Evolutionary conservation across 1,140 invertebrate species (phyloP), one percentile per base, ranked within the genome.

Genomic region (Sweltsa coloradensis): DNA sequence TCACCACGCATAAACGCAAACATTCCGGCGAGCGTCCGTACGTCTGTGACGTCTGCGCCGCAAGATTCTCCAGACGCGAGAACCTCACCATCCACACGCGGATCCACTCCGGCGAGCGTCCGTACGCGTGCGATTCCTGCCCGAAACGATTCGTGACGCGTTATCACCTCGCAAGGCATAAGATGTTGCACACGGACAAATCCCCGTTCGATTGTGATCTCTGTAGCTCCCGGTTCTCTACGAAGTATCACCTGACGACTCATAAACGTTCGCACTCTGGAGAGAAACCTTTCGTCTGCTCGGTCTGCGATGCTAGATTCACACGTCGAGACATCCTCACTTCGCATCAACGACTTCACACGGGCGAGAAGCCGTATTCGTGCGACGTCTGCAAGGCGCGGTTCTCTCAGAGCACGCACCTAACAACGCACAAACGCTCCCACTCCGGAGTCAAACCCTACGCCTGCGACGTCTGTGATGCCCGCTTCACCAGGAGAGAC

Each of bases 381-480:
- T n/a, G n/a, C n/a, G n/a, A n/a, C n/a, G n/a, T n/a, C n/a, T n/a
- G n/a, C n/a, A n/a, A n/a, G n/a, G n/a, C n/a, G 51, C 65, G 72
- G 5, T 84, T 84, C 55, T 79, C 77, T n/a, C 75, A 60, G 64
- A 73, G 61, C 70, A 66, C 72, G 66, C 51, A 65, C 66, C 40
- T 69, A 3, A 53, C 57, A 23, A 59, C 62, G 11, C 66, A 68
- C 51, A 57, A 78, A 70, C 61, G 62, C 59, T 51, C 68, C 61
- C 55, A 56, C 18, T 54, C 55, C 9, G 50, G 50, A 14, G 51
- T 54, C 24, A 53, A 51, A 37, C 53, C 84, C 0, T 86, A 84
- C 59, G 72, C 73, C 54, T 86, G 83, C 59, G 65, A 67, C 37
- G 70, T 74, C 43, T 88, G 85, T n/a, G n/a, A n/a, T n/a, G n/a